These are phyloP conservation scores for Argyrosomus regius DNA, from an alignment of 2,797 vertebrate genomes.

Conservation along the genomic window DNA sequence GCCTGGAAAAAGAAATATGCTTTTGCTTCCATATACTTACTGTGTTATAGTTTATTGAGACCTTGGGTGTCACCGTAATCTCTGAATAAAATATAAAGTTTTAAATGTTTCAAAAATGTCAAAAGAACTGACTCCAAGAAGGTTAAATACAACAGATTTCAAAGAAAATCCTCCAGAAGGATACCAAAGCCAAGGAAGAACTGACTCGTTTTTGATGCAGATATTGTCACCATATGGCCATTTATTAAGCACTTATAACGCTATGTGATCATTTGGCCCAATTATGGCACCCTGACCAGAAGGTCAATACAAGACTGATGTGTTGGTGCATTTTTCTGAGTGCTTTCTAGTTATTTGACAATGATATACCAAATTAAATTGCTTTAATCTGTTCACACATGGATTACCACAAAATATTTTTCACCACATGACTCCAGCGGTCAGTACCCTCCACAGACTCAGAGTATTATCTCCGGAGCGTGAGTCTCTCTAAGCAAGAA, in stretches of 20 bases:
- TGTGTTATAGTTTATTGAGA: neutral
- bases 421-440: neutral
- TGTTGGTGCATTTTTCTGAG: neutral
- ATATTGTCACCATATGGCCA: neutral
- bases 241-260: neutral
- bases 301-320: neutral
- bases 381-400: neutral
- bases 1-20: neutral
- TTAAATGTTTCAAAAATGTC: neutral
- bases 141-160: neutral
- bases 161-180: neutral
- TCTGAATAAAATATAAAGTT: neutral
- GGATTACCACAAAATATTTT: slow-evolving; percentile 1
- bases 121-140: neutral
- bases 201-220: neutral
- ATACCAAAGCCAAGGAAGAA: neutral
- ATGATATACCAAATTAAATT: neutral
- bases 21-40: neutral
- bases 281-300: neutral
- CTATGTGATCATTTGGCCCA: neutral
- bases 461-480: neutral
- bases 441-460: neutral
- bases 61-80: no score
- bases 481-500: neutral
- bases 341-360: neutral